Percentiles rank a stretch among this genome's conserved stretches.
Evolutionary conservation across 1,140 invertebrate species (phyloP).

Genomic region (Camponotus vicinus): DNA sequence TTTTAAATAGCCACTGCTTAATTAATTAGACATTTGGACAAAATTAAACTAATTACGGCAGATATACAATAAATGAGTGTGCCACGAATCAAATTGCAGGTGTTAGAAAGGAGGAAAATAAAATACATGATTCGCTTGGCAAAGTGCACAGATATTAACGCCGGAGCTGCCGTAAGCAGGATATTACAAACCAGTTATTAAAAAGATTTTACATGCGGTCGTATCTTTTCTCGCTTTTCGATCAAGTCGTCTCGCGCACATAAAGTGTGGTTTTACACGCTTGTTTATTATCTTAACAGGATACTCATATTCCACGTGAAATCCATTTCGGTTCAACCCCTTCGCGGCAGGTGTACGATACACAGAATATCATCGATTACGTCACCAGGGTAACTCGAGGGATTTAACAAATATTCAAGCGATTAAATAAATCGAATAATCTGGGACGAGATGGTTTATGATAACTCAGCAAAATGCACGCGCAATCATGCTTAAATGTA

Average conservation of each 20-base stretch:
- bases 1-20: not conserved
- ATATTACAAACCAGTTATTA: slow-evolving; percentile 75
- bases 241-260: slow-evolving; percentile 25
- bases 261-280: not conserved
- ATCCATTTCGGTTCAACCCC: slow-evolving; percentile 27
- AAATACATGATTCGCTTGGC: slow-evolving; percentile 51
- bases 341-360: not conserved
- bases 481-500: slow-evolving; percentile 15
- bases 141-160: slow-evolving; percentile 65
- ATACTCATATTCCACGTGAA: slow-evolving; percentile 25
- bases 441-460: slow-evolving; percentile 40
- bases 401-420: slow-evolving; percentile 21
- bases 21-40: slow-evolving; percentile 27
- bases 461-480: not conserved
- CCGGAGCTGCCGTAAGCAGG: slow-evolving; percentile 60
- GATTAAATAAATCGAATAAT: slow-evolving; percentile 48
- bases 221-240: slow-evolving; percentile 40
- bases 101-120: slow-evolving; percentile 60
- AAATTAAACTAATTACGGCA: not conserved
- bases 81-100: slow-evolving; percentile 23
- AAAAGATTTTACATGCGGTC: slow-evolving; percentile 45
- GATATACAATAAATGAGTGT: slow-evolving; percentile 4
- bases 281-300: slow-evolving; percentile 41
- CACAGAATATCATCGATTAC: slow-evolving; percentile 30
- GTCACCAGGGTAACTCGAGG: slow-evolving; percentile 32